These are phyloP conservation scores for Characodon lateralis DNA, from an alignment of 2,797 vertebrate genomes.

Conservation along the genomic window DNA sequence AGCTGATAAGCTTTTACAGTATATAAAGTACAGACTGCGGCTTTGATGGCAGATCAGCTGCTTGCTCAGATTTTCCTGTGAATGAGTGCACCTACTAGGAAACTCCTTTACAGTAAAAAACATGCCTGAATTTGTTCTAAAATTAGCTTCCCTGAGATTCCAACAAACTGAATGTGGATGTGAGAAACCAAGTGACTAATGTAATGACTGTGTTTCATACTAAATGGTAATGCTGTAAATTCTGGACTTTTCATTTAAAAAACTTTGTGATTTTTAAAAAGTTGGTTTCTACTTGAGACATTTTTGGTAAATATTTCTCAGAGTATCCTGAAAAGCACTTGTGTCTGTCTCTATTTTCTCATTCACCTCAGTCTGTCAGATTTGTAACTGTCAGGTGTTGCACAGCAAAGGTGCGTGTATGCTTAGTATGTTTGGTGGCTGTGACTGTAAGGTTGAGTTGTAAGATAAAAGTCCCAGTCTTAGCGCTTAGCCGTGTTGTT, in stretches of 20 bases:
- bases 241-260: neutral
- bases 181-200: neutral
- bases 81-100: neutral
- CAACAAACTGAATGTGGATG: neutral
- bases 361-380: conserved; percentile 74
- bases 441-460: conserved; percentile 59
- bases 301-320: conserved; percentile 20
- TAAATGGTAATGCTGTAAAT: neutral
- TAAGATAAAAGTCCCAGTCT: conserved; percentile 58
- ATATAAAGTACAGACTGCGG: too few relatives aligned
- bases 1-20: too few relatives aligned
- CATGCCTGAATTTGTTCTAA: neutral
- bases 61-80: neutral
- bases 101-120: too few relatives aligned
- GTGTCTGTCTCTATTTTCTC: conserved; percentile 72
- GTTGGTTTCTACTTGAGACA: neutral
- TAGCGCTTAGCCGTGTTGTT: conserved; percentile 75
- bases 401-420: conserved; percentile 58
- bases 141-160: neutral
- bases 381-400: conserved; percentile 68
- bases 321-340: conserved; percentile 63
- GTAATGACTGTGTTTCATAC: neutral
- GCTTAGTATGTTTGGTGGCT: conserved; percentile 59
- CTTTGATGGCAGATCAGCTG: too few relatives aligned
- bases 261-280: neutral